Evolutionary conservation across 2,113 vertebrate genomes (phyloP), one percentile per base, ranked within the genome.

Genomic region (Corythornis madagascariensis): DNA sequence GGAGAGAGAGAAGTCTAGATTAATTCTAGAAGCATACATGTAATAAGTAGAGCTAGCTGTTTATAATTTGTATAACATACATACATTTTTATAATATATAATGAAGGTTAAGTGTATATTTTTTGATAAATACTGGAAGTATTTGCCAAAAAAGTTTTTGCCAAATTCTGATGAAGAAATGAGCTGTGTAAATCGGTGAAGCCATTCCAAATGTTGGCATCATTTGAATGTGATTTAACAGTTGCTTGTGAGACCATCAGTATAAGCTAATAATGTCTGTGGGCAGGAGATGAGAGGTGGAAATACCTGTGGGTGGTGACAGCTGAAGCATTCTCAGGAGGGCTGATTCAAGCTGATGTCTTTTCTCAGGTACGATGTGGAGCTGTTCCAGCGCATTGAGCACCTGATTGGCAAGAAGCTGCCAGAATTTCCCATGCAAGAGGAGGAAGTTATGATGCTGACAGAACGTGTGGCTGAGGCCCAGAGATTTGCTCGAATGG

Each of bases 391-490:
- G 97, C 98, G 99, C 88, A 99, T 99, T 13, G 99, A 99, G 89
- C 98, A 97, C 56, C 91, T 99, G 81, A 99, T 99, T 66, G 99
- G 99, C 71, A 99, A 99, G 98, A 99, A 99, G 86, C 97, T 99
- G 60, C 99, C 99, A 4, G 99, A 98, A 9, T 99, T 99, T 86
- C 99, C 99, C 10, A 99, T 98, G 4, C 98, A 99, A 69, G 99
- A 99, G 70, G 99, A 99, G 2, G 99, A 99, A 91, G 99, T 99
- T 91, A 99, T 99, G 99, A 98, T 99, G 98, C 91, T 99, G 95
- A 98, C 99, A 64, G 99, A 99, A 93, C 98, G 99, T 64, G 99
- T 99, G 78, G 98, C 98, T 50, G 99, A 99, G 95, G 99, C 99
- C 11, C 99, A 99, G 97, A 98, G 99, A 47, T 98, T 99, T 94